A percentile compares a stretch with the other conserved stretches of the same genome.
Conservation (phyloP, 2,797 vertebrate genomes). For the Serranus cabrilla region DNA sequence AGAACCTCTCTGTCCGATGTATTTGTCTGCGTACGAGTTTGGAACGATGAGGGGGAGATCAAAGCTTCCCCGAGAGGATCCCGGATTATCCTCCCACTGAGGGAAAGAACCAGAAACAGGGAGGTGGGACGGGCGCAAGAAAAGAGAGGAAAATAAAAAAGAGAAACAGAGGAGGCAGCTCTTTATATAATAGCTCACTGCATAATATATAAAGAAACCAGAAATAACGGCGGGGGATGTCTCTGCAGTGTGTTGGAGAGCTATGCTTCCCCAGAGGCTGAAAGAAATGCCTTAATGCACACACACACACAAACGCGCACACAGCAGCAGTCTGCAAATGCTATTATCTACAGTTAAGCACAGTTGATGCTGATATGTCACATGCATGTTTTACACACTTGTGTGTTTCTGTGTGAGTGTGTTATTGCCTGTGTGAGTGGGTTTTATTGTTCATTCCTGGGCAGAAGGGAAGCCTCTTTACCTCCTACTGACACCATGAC, state of each 20-base stretch:
- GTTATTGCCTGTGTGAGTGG: slow-evolving; percentile 1
- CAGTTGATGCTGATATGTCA: slow-evolving; percentile 33
- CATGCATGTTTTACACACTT: slow-evolving; percentile 17
- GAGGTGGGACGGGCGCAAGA: slow-evolving; percentile 45
- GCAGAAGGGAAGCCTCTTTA: slow-evolving; percentile 31
- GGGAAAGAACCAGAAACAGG: slow-evolving; percentile 70
- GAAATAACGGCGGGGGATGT: slow-evolving; percentile 73
- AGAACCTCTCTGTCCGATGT: slow-evolving; percentile 34
- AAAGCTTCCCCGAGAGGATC: slow-evolving; percentile 74
- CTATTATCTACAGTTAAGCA: slow-evolving; percentile 24
- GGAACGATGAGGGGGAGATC: slow-evolving; percentile 59
- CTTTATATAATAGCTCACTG: slow-evolving; percentile 79
- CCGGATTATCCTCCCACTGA: slow-evolving; percentile 74
- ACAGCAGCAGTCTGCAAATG: slow-evolving; percentile 33
- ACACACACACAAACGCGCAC: slow-evolving; percentile 15
- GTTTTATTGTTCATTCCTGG: slow-evolving; percentile 17
- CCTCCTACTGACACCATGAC: slow-evolving; percentile 28
- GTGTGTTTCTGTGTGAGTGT: background rate
- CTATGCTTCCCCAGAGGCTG: slow-evolving; percentile 55
- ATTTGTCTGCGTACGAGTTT: background rate
- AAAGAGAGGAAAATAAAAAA: slow-evolving; percentile 8
- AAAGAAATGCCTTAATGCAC: slow-evolving; percentile 46
- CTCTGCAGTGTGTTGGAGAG: slow-evolving; percentile 58
- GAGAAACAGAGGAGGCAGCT: slow-evolving; percentile 49
- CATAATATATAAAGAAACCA: slow-evolving; percentile 77